Base-by-base conservation (phyloP, 1,140 invertebrate genomes). In the Limonius californicus region DNA sequence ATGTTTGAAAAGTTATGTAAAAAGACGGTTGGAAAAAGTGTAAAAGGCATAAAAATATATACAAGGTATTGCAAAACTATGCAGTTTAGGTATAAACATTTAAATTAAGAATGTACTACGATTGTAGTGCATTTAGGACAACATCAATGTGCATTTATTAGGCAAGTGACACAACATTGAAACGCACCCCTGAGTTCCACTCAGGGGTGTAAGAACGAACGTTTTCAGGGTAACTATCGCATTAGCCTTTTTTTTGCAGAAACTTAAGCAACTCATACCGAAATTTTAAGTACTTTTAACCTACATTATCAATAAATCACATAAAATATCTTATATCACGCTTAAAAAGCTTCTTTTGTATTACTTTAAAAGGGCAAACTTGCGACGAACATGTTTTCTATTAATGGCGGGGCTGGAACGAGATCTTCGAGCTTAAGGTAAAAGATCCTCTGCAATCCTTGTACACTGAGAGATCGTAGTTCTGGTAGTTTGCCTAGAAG, bases 351-450 rank as follows among this genome's bases (percentile, higher is more conserved):
- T 18, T 58, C 15, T 39, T 16, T 56, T 30, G 12, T 32, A 56
- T 35, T 14, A 12, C 1, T 56, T 81, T 87, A 97, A 79, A 97
- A 98, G 54, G 95, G 94, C 72, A 97, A 82, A 79, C 90, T 95
- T 71, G 92, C 89, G 65, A 92, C 90, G 76, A 96, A 97, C 90
- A 97, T 92, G 70, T 91, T 94, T 78, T 97, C 93, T 69, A 98
- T 95, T 62, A 94, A 84, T 0, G 93, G 89, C 16, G 95, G 94
- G 35, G 93, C 90, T 6, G 92, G 91, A 50, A 95, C 92, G 66
- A 95, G 80, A 76, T 95, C 93, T 79, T 97, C 92, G 23, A 96
- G 79, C 77, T 97, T 97, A 56, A 96, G 81, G 77, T 95, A 96
- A 79, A 95, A 95, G 76, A 98, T 94, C 68, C 93, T 83, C 78